Evolutionary conservation across 2,888 invertebrate species (phyloP).

Genomic region (Macrophya annulata): DNA sequence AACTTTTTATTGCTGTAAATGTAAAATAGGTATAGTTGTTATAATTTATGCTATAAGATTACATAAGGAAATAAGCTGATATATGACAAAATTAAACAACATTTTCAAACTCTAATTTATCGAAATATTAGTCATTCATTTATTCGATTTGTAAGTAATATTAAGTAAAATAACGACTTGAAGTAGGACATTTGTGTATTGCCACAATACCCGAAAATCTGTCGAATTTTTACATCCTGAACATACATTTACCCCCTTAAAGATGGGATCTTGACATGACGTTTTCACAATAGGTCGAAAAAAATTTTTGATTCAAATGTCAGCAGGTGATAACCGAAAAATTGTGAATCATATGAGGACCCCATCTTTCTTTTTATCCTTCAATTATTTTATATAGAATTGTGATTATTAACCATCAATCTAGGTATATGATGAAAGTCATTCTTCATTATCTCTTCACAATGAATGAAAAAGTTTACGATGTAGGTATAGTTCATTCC

Average conservation of each 20-base stretch:
- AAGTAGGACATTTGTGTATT: too few relatives aligned
- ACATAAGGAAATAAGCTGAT: neutral
- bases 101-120: slow-evolving; percentile 7
- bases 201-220: too few relatives aligned
- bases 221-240: too few relatives aligned
- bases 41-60: neutral
- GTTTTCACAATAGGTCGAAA: neutral
- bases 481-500: neutral
- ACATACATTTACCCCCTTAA: too few relatives aligned
- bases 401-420: too few relatives aligned
- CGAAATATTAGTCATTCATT: neutral
- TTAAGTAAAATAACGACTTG: too few relatives aligned
- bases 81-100: slow-evolving; percentile 1
- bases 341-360: neutral
- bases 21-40: slow-evolving; percentile 6
- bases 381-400: too few relatives aligned
- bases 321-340: neutral
- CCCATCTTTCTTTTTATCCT: neutral
- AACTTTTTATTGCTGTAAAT: neutral
- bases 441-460: neutral
- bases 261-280: neutral
- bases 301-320: too few relatives aligned
- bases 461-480: neutral
- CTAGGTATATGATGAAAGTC: neutral
- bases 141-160: too few relatives aligned